A percentile compares a stretch with the other conserved stretches of the same genome.
Evolutionary conservation across 1,140 invertebrate genomes (phyloP).

Genomic region (Lysiphlebus fabarum): DNA sequence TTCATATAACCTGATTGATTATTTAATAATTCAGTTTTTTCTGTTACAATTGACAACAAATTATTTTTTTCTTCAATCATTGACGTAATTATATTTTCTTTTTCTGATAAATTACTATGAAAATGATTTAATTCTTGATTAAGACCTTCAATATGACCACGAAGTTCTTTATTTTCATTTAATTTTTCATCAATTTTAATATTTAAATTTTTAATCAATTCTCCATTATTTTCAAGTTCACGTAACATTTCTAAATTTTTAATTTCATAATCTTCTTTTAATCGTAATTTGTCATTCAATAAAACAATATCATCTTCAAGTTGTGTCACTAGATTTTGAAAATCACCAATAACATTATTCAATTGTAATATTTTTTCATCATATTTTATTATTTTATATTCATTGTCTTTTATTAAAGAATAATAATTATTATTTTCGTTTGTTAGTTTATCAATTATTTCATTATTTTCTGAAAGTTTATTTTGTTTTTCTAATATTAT

Average conservation of each 20-base stretch:
- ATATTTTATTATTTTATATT: slow-evolving; percentile 26
- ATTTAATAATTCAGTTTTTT: slow-evolving; percentile 25
- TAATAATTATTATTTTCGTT: slow-evolving; percentile 34
- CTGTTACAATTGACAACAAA: slow-evolving; percentile 9
- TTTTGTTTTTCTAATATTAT: slow-evolving; percentile 53
- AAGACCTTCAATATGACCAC: no score
- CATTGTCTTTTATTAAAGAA: slow-evolving; percentile 27
- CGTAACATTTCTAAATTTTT: slow-evolving; percentile 45
- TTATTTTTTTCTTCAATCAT: slow-evolving; percentile 12
- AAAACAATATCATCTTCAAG: slow-evolving; percentile 38
- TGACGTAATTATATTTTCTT: slow-evolving; percentile 29
- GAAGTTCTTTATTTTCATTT: slow-evolving; percentile 28
- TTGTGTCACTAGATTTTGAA: slow-evolving; percentile 24
- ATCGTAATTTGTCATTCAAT: slow-evolving; percentile 53
- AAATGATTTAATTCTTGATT: no score
- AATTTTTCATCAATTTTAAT: slow-evolving; percentile 40
- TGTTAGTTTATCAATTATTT: slow-evolving; percentile 36
- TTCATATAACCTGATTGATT: slow-evolving; percentile 42
- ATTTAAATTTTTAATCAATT: slow-evolving; percentile 43
- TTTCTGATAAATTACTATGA: slow-evolving; percentile 29
- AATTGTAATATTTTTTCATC: slow-evolving; percentile 34
- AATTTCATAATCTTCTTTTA: slow-evolving; percentile 45
- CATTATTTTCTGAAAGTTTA: slow-evolving; percentile 34
- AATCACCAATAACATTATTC: slow-evolving; percentile 15
- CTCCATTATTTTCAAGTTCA: slow-evolving; percentile 41